Percentiles rank a stretch among this genome's conserved stretches.
Evolutionary conservation across 1,140 invertebrate genomes (phyloP).

Genomic region (Atta cephalotes): DNA sequence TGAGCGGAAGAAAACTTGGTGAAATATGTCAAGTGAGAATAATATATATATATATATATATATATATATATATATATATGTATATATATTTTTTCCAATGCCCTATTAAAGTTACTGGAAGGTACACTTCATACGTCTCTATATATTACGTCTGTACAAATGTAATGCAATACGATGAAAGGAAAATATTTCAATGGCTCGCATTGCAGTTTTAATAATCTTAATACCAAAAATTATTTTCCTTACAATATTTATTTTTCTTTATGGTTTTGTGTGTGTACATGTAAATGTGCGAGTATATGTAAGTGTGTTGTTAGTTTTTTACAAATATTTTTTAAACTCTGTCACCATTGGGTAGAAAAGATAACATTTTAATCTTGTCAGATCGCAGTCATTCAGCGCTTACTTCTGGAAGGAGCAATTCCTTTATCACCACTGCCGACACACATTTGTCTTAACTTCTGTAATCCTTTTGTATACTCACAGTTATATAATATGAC

Average conservation of each 20-base stretch:
- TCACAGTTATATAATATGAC: not conserved
- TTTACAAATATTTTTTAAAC: conserved; percentile 20
- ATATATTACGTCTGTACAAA: not conserved
- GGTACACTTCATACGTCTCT: not conserved
- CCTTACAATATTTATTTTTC: not conserved
- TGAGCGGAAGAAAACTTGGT: not conserved
- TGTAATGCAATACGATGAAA: not conserved
- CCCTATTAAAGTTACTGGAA: conserved; percentile 12
- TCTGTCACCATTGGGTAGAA: not conserved
- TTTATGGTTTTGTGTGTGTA: not conserved
- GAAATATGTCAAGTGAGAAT: not conserved
- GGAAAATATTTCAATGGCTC: not conserved
- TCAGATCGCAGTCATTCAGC: conserved; percentile 1
- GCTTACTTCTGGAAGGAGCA: not conserved
- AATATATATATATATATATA: not conserved
- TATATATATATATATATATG: no score
- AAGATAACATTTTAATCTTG: conserved; percentile 50
- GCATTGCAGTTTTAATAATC: not conserved
- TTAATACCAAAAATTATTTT: not conserved
- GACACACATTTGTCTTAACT: conserved; percentile 19
- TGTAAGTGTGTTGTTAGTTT: not conserved
- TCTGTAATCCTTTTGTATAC: conserved; percentile 1
- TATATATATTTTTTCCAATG: not conserved
- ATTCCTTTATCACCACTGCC: not conserved
- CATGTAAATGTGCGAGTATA: no score